These are phyloP conservation scores for Oreortyx pictus DNA, from an alignment of 2,797 vertebrate genomes.

Conservation along the genomic window DNA sequence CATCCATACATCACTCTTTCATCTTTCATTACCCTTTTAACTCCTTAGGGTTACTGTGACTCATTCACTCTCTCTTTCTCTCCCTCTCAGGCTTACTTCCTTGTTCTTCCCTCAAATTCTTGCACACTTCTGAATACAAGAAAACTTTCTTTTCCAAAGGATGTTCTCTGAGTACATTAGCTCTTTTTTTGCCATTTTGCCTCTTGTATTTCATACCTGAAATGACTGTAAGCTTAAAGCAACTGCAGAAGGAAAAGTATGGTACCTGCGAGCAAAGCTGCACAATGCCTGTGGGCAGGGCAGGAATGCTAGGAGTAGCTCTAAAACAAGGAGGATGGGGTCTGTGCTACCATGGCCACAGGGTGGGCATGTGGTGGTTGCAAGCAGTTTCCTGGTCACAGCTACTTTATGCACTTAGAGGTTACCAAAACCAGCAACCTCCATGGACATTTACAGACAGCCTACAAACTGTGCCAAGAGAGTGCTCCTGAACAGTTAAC, in stretches of 20 bases:
- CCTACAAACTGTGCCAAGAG: rapidly evolving
- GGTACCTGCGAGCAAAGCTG: neutral
- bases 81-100: neutral
- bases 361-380: neutral
- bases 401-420: neutral
- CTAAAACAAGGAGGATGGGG: neutral
- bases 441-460: neutral
- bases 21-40: constrained; percentile 57
- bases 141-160: neutral
- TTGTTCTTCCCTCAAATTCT: rapidly evolving
- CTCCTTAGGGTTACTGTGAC: constrained; percentile 25
- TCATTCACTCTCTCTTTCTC: neutral
- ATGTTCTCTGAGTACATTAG: neutral
- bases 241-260: neutral
- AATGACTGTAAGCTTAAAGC: rapidly evolving
- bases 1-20: constrained; percentile 39
- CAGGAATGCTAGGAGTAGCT: neutral
- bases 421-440: neutral
- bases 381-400: rapidly evolving
- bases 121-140: neutral
- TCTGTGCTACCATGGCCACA: neutral
- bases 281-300: neutral
- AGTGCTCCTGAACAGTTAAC: neutral
- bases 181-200: neutral
- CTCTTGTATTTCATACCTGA: neutral